Evolutionary conservation across 2,113 vertebrate species (phyloP).

Genomic region (Hoplias malabaricus): DNA sequence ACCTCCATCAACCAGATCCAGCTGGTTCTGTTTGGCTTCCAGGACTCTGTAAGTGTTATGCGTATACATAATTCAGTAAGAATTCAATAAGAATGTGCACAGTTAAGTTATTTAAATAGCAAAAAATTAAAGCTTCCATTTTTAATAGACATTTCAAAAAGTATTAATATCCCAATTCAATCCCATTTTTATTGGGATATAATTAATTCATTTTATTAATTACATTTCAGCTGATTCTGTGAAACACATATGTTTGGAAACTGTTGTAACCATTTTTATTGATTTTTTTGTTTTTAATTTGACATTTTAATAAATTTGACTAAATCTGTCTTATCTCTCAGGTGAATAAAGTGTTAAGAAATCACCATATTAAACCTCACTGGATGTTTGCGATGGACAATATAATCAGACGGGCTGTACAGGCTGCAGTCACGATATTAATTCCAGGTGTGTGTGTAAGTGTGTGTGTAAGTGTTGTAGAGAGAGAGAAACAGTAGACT

Average conservation of each 20-base stretch:
- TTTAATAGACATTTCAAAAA: no score
- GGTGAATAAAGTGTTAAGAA: conserved; percentile 93
- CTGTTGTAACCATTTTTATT: no score
- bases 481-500: neutral
- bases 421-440: conserved; percentile 90
- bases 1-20: conserved; percentile 92
- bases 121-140: no score
- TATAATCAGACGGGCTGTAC: conserved; percentile 89
- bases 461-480: neutral
- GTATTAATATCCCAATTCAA: no score
- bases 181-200: no score
- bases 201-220: no score
- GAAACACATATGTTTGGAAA: no score
- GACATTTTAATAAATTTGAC: neutral
- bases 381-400: conserved; percentile 98
- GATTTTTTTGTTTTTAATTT: no score
- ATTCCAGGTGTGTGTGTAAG: conserved; percentile 79
- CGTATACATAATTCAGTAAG: neutral
- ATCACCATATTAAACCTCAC: conserved; percentile 90
- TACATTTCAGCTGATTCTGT: no score
- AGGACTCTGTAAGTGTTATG: conserved; percentile 82
- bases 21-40: conserved; percentile 90
- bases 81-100: no score
- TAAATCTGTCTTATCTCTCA: conserved; percentile 52
- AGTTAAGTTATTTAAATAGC: no score